These are phyloP conservation scores for Sitophilus oryzae DNA, from an alignment of 1,140 invertebrate genomes.

Conservation along the genomic window DNA sequence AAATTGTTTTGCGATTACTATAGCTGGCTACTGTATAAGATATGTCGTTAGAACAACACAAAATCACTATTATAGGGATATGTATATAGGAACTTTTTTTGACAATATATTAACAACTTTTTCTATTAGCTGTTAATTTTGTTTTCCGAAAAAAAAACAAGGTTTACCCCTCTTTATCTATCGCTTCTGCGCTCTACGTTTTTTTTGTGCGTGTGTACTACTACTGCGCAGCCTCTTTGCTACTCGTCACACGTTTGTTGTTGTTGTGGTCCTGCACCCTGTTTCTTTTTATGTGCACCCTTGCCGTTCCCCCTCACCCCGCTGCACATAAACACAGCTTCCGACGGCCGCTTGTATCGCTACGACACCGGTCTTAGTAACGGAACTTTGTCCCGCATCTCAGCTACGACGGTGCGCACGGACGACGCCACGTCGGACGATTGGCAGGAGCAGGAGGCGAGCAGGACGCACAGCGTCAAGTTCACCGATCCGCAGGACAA, in stretches of 20 bases:
- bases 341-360: slow-evolving; percentile 45
- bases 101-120: too few species aligned
- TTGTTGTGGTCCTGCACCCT: slow-evolving; percentile 16
- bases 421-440: slow-evolving; percentile 58
- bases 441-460: slow-evolving; percentile 73
- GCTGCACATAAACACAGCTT: slow-evolving; percentile 31
- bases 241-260: slow-evolving; percentile 8
- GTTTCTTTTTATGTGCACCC: slow-evolving; percentile 30
- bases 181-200: too few species aligned
- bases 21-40: too few species aligned
- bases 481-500: slow-evolving; percentile 77
- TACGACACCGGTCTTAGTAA: slow-evolving; percentile 41
- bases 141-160: too few species aligned
- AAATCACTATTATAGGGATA: too few species aligned
- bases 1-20: too few species aligned
- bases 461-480: slow-evolving; percentile 79
- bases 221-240: neutral
- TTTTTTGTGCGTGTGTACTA: neutral
- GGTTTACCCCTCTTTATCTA: too few species aligned
- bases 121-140: too few species aligned
- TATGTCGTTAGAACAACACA: too few species aligned
- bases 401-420: slow-evolving; percentile 39
- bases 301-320: slow-evolving; percentile 21
- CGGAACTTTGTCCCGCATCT: slow-evolving; percentile 31
- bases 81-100: too few species aligned